Evolutionary conservation across 2,113 vertebrate species (phyloP).

Genomic region (Heteronetta atricapilla): DNA sequence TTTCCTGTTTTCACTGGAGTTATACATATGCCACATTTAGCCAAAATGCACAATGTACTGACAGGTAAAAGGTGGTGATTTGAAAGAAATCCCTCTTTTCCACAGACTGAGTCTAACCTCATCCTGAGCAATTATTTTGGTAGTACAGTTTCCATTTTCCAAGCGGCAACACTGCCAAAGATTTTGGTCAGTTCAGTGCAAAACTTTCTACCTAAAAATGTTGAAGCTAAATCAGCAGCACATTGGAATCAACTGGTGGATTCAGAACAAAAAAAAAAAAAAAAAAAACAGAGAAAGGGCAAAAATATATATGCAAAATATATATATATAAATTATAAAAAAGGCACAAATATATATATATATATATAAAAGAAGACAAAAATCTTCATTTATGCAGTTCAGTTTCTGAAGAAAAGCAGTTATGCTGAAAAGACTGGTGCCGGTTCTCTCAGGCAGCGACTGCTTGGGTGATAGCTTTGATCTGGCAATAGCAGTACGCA

Average conservation of each 20-base stretch:
- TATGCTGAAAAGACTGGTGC: neutral
- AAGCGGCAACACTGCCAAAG: neutral
- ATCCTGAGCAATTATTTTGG: neutral
- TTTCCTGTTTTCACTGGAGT: neutral
- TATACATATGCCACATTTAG: neutral
- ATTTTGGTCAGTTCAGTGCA: neutral
- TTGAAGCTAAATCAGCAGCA: neutral
- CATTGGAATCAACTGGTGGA: accelerated
- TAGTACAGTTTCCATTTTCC: neutral
- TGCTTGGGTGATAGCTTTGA: neutral
- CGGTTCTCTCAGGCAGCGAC: neutral
- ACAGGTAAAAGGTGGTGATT: neutral
- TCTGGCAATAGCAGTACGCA: accelerated
- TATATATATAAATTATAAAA: too few relatives aligned
- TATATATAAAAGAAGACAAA: neutral
- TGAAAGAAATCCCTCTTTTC: neutral
- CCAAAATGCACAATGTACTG: neutral
- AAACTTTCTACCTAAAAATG: neutral
- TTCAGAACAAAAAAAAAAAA: neutral
- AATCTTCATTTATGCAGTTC: neutral
- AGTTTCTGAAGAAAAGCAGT: neutral
- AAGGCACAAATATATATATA: neutral
- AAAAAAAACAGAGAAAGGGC: neutral
- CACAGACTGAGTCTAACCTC: neutral
- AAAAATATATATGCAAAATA: neutral